Evolutionary conservation across 2,888 invertebrate genomes (phyloP), one percentile per base, ranked within the genome.

Genomic region (Callyntrura guangdongensis): DNA sequence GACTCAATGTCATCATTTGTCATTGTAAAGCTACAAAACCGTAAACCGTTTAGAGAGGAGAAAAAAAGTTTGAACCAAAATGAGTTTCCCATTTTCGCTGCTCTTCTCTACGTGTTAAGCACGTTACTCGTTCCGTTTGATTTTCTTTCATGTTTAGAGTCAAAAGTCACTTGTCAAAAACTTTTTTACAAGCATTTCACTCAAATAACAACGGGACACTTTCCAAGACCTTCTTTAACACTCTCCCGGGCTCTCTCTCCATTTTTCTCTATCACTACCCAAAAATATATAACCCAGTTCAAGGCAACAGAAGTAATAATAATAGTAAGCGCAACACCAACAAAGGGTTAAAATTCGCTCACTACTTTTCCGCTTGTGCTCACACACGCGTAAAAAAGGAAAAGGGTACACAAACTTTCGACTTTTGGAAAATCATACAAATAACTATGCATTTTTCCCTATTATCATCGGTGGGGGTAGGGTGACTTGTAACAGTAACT

Each of bases 371-470:
- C 74, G 47, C 74, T 36, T 64, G 45, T 59, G 59, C 59, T 59
- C 81, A 59, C 8, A n/a, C 59, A 74, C n/a, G 49, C 61, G 86
- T 88, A 69, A 83, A 83, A n/a, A 83, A 61, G 22, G 17, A 88
- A 56, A 56, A 49, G n/a, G 53, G 14, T 20, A 77, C 22, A 20
- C 36, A 85, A 87, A 87, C 86, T 86, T 79, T 86, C n/a, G 86
- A 86, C 86, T 86, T 77, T 77, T 36, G 36, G 74, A 86, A 86
- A 64, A 49, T 49, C 47, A 17, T 27, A 59, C 69, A 36, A 77
- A 83, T 36, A 86, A 64, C 79, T 36, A 22, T 64, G 27, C 67
- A 69, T 56, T 67, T 87, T 81, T 61, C 25, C 12, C 53, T 11
- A 17, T 8, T 9, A 12, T 49, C 14, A 25, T 25, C 22, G 1